Evolutionary conservation across 1,140 invertebrate genomes (phyloP).

Genomic region (Drosophila bipectinata): DNA sequence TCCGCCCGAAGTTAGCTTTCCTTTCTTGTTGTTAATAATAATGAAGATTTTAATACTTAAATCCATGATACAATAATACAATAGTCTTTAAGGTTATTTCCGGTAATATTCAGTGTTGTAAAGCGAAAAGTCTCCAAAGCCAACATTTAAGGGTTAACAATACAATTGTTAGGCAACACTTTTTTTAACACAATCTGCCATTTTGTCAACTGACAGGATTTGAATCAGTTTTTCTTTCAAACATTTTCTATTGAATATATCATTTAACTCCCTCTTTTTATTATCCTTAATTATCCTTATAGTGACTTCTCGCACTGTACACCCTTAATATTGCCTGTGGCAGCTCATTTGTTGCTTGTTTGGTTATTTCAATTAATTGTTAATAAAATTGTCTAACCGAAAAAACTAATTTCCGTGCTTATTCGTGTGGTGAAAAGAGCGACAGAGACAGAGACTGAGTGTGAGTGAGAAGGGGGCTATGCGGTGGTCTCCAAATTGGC

Average conservation of each 20-base stretch:
- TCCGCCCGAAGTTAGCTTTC: too few relatives aligned
- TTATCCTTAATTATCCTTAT: slow-evolving; percentile 6
- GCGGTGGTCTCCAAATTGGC: slow-evolving; percentile 70
- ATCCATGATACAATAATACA: too few relatives aligned
- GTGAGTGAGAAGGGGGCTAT: background rate
- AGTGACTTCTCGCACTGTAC: slow-evolving; percentile 3
- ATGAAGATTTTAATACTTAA: too few relatives aligned
- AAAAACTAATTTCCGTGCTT: slow-evolving; percentile 67
- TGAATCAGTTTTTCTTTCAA: too few relatives aligned
- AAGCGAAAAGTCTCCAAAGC: too few relatives aligned
- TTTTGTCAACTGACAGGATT: background rate
- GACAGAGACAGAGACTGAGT: background rate
- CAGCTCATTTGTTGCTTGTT: slow-evolving; percentile 61
- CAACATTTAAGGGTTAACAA: too few relatives aligned
- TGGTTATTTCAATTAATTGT: slow-evolving; percentile 73
- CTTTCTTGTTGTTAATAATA: too few relatives aligned
- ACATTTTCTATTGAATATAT: too few relatives aligned
- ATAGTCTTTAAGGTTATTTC: too few relatives aligned
- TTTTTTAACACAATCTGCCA: too few relatives aligned
- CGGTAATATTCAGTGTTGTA: too few relatives aligned
- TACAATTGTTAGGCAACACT: too few relatives aligned
- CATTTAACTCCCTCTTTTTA: background rate
- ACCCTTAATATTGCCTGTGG: slow-evolving; percentile 15
- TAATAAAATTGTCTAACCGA: slow-evolving; percentile 75
- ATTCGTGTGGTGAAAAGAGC: slow-evolving; percentile 23